A percentile compares a stretch with the other conserved stretches of the same genome.
Conservation (phyloP, 2,113 vertebrate species). For the Cyprinodon variegatus region DNA sequence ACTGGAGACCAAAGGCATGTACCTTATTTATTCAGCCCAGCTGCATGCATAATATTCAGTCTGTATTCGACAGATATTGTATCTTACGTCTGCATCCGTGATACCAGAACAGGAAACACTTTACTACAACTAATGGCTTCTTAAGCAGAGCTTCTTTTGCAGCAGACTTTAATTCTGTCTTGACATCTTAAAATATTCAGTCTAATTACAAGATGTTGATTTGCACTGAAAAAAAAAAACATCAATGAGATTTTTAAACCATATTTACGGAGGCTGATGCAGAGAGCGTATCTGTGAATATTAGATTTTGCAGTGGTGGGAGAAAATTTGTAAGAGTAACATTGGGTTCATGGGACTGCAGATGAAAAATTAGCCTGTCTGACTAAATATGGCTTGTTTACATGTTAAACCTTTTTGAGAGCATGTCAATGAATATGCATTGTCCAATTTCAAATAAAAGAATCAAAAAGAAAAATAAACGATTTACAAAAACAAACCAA, state of each 20-base stretch:
- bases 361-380: too few species aligned
- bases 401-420: too few species aligned
- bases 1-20: slow-evolving; percentile 66
- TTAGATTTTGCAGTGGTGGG: slow-evolving; percentile 67
- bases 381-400: too few species aligned
- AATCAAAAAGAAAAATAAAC: slow-evolving; percentile 42
- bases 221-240: slow-evolving; percentile 49
- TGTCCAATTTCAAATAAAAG: too few species aligned
- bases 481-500: slow-evolving; percentile 55
- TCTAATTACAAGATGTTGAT: slow-evolving; percentile 72
- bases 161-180: slow-evolving; percentile 45
- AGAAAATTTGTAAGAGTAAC: slow-evolving; percentile 73
- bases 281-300: slow-evolving; percentile 70
- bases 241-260: slow-evolving; percentile 71
- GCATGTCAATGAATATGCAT: too few species aligned
- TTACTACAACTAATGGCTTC: slow-evolving; percentile 46
- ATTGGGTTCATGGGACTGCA: slow-evolving; percentile 34
- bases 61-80: slow-evolving; percentile 61
- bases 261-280: slow-evolving; percentile 72
- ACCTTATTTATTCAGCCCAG: slow-evolving; percentile 69
- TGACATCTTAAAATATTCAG: slow-evolving; percentile 69
- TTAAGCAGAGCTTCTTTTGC: slow-evolving; percentile 53
- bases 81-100: slow-evolving; percentile 41
- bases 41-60: slow-evolving; percentile 71
- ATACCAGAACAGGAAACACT: slow-evolving; percentile 56